Evolutionary conservation across 2,113 vertebrate genomes (phyloP).

Genomic region (Eurypyga helias): DNA sequence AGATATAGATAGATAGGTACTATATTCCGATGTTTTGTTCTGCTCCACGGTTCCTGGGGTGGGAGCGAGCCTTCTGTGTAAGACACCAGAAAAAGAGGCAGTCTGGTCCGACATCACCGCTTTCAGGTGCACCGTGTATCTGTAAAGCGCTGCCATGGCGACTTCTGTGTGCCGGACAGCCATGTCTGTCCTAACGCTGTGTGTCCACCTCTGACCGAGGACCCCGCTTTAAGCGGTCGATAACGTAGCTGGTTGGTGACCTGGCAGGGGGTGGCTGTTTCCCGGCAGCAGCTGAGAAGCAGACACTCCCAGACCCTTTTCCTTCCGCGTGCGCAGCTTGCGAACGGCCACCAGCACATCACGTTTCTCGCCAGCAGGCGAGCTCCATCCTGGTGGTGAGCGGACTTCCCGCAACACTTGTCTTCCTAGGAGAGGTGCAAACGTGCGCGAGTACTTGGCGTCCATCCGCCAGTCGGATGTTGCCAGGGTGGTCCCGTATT

Average conservation of each 20-base stretch:
- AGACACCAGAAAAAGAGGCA: neutral
- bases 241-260: neutral
- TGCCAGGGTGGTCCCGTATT: neutral
- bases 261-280: neutral
- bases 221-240: neutral
- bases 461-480: neutral
- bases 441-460: fast-evolving
- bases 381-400: neutral
- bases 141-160: conserved; percentile 1
- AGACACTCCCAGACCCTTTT: neutral
- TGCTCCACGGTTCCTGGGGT: neutral
- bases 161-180: neutral
- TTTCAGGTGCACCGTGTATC: neutral
- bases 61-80: neutral
- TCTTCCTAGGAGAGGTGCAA: neutral
- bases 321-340: fast-evolving
- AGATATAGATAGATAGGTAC: neutral
- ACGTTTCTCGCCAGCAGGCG: neutral
- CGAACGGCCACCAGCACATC: neutral
- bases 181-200: no score
- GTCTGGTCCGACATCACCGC: neutral
- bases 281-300: conserved; percentile 20
- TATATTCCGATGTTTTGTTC: neutral
- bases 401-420: neutral
- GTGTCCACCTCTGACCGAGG: neutral